phyloP scores from a whole-genome alignment of 2,797 vertebrate genomes.

The Sitta carolinensis region DNA sequence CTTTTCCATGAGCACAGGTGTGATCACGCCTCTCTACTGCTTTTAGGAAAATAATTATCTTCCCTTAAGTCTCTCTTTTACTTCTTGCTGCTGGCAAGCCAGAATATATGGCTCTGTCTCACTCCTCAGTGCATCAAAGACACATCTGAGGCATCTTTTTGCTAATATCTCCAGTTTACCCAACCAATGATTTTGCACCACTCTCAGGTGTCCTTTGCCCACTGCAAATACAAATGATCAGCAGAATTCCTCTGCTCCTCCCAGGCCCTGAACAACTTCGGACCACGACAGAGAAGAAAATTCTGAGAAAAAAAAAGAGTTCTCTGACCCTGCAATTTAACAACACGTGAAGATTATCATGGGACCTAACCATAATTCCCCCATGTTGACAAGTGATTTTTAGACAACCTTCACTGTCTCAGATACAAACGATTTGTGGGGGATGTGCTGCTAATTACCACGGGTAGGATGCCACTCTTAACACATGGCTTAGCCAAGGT shows the following conservation, averaged over 20 bases:
- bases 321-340: background rate
- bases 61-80: background rate
- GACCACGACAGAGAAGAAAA: background rate
- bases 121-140: background rate
- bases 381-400: background rate
- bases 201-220: background rate
- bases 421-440: background rate
- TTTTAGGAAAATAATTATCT: background rate
- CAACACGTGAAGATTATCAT: background rate
- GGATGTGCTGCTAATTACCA: background rate
- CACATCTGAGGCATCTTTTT: background rate
- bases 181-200: background rate
- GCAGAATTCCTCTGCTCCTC: background rate
- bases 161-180: background rate
- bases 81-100: background rate
- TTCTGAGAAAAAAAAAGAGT: background rate
- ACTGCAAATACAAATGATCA: background rate
- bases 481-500: background rate
- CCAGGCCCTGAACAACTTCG: background rate
- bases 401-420: background rate
- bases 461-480: background rate
- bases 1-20: background rate
- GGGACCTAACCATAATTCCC: background rate
- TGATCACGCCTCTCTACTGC: background rate
- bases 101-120: accelerated